Evolutionary conservation across 2,113 vertebrate species (phyloP).

Genomic region (Jaculus jaculus): DNA sequence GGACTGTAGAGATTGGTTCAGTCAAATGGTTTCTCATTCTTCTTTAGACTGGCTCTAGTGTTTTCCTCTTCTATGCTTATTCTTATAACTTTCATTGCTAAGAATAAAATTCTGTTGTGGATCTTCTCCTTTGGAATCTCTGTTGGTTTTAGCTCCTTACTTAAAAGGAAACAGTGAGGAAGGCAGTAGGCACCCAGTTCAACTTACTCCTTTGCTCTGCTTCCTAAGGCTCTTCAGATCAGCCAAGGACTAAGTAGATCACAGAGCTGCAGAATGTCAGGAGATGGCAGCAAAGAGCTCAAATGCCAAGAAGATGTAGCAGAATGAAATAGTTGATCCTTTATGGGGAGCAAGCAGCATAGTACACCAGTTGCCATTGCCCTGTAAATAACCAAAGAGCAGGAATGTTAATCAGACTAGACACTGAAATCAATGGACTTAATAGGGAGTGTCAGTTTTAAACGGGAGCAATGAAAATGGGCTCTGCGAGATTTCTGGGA

Average conservation of each 20-base stretch:
- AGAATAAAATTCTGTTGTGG: not conserved
- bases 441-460: constrained; percentile 43
- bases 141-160: not conserved
- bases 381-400: constrained; percentile 52
- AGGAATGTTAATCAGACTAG: constrained; percentile 39
- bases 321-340: constrained; percentile 32
- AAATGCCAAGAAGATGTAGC: not conserved
- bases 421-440: constrained; percentile 36
- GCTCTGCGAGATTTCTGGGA: not conserved
- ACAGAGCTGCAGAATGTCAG: not conserved
- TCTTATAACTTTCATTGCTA: constrained; percentile 36
- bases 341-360: not conserved
- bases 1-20: not conserved
- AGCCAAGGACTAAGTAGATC: not conserved
- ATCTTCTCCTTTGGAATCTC: not conserved
- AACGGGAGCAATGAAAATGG: constrained; percentile 20
- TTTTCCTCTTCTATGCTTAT: not conserved
- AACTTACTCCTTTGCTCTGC: not conserved
- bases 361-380: constrained; percentile 18
- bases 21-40: not conserved
- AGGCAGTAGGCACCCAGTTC: not conserved
- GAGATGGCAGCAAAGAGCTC: constrained; percentile 75
- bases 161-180: not conserved
- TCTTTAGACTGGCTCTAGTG: constrained; percentile 7
- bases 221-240: not conserved